Conservation (phyloP, 2,113 vertebrate genomes). For the Oryzias woworae region DNA sequence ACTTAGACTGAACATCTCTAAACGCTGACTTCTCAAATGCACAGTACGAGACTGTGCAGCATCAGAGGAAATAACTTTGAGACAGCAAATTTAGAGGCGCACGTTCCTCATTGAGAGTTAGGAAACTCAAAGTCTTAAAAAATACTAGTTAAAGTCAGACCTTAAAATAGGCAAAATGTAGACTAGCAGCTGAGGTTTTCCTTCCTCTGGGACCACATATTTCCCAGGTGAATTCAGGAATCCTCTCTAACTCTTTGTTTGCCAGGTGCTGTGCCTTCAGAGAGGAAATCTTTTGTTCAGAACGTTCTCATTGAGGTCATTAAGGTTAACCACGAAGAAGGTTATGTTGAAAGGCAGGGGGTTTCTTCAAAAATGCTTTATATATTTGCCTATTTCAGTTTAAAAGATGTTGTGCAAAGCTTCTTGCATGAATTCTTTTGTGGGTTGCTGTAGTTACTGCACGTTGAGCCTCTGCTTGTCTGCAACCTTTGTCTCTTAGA, state of each 20-base stretch:
- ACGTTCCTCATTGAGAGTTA: slow-evolving; percentile 5
- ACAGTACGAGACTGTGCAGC: background rate
- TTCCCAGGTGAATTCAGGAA: background rate
- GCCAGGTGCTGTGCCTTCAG: background rate
- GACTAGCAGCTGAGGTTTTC: background rate
- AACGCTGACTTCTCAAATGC: slow-evolving; percentile 17
- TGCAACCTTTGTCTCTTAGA: too few species aligned
- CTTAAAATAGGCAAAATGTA: background rate
- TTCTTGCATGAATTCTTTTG: too few species aligned
- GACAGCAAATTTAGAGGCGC: slow-evolving; percentile 19
- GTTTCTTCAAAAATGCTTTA: too few species aligned
- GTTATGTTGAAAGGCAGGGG: too few species aligned
- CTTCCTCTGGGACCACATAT: slow-evolving; percentile 10
- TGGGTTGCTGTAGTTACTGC: too few species aligned
- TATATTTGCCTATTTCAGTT: too few species aligned
- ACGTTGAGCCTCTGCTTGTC: too few species aligned
- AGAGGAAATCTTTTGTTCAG: background rate
- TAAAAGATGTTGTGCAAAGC: too few species aligned
- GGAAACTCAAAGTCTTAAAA: background rate
- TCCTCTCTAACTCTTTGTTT: background rate
- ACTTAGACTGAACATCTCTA: background rate
- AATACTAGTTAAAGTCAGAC: background rate
- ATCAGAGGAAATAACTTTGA: slow-evolving; percentile 31
- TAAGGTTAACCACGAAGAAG: too few species aligned
- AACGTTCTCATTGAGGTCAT: too few species aligned